These are phyloP conservation scores for Rattus rattus DNA, from an alignment of 2,113 vertebrate species.

Conservation along the genomic window DNA sequence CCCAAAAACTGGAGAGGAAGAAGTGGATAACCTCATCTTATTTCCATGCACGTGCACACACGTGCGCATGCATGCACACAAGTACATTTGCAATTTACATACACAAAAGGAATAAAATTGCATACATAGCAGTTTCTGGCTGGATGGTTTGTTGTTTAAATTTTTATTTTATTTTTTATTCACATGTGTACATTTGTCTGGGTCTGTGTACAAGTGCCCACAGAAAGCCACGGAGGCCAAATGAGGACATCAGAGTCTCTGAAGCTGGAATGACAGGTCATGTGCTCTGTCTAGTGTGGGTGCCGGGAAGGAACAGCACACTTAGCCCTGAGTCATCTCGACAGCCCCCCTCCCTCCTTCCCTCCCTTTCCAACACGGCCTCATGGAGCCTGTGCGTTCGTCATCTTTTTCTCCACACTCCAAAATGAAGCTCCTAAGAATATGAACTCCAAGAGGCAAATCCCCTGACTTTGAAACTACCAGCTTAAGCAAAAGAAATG, in stretches of 20 bases:
- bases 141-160: background rate
- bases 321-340: background rate
- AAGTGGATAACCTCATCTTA: background rate
- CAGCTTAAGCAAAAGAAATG: background rate
- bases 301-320: background rate
- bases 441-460: background rate
- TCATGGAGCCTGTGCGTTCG: background rate
- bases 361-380: background rate
- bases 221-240: background rate
- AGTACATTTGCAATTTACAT: no score
- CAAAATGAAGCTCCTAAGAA: constrained; percentile 11
- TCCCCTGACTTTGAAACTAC: background rate
- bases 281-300: background rate
- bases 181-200: background rate
- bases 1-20: background rate
- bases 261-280: background rate
- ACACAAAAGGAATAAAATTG: background rate
- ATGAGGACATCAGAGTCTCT: background rate
- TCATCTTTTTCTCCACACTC: background rate
- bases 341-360: background rate
- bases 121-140: background rate
- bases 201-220: background rate
- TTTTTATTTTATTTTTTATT: background rate
- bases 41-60: background rate
- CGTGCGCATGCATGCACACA: no score